Conservation (phyloP, 2,113 vertebrate species). For the Chloroceryle aenea region DNA sequence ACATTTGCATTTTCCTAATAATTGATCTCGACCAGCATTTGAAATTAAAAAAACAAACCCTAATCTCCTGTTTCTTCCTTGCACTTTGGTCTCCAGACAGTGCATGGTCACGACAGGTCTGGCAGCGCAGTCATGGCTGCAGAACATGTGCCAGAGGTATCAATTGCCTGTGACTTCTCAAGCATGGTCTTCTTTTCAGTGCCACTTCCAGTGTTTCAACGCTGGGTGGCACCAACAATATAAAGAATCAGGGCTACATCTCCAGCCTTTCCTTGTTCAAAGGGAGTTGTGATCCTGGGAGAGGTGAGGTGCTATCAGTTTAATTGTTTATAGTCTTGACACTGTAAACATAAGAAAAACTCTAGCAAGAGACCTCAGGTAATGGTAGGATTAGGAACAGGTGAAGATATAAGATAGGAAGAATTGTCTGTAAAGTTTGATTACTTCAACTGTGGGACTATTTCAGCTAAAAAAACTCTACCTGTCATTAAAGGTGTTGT, state of each 20-base stretch:
- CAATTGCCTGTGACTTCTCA: accelerated
- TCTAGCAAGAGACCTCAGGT: not conserved
- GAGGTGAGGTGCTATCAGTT: not conserved
- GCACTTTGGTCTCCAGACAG: not conserved
- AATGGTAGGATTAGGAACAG: not conserved
- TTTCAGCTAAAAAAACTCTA: not conserved
- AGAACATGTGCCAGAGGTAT: accelerated
- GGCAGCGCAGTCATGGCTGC: not conserved
- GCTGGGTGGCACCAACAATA: slow-evolving; percentile 63
- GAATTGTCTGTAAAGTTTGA: not conserved
- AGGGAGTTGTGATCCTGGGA: not conserved
- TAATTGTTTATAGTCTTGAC: not conserved
- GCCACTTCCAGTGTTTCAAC: not conserved
- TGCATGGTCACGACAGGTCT: not conserved
- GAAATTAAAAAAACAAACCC: not conserved
- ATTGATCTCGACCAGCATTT: not conserved
- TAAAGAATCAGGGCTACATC: not conserved
- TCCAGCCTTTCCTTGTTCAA: no score
- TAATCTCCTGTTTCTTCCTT: not conserved
- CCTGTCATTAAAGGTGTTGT: not conserved
- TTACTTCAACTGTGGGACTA: not conserved
- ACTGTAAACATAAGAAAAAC: not conserved
- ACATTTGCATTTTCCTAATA: not conserved
- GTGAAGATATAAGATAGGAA: not conserved
- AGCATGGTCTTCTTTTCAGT: not conserved